Percentiles rank a stretch among this genome's conserved stretches.
These are phyloP conservation scores for Tetranychus cinnabarinus DNA, from an alignment of 1,140 invertebrate species.

Conservation along the genomic window DNA sequence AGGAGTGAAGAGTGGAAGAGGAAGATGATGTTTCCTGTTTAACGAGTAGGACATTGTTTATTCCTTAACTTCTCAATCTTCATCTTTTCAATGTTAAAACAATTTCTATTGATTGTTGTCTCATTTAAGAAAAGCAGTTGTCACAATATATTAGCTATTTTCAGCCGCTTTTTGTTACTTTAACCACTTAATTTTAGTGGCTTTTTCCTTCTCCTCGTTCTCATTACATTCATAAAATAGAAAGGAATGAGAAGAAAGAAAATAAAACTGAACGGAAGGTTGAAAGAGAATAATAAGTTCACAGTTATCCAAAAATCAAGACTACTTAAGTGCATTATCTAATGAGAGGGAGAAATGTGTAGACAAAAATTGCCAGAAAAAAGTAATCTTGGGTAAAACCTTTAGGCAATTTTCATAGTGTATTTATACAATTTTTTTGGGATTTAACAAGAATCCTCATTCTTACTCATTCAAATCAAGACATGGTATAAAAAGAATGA, in stretches of 20 bases:
- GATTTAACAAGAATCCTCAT: too few species aligned
- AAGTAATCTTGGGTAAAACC: too few species aligned
- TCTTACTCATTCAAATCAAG: too few species aligned
- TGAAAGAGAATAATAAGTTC: slow-evolving; percentile 10
- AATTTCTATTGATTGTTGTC: neutral
- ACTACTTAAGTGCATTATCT: neutral
- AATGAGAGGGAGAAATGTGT: neutral
- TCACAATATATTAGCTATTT: neutral
- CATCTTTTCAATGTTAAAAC: neutral
- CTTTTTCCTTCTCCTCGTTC: neutral
- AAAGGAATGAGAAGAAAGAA: neutral
- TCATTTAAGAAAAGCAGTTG: neutral
- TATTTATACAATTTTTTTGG: too few species aligned
- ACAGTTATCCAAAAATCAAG: slow-evolving; percentile 19
- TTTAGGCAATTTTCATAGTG: too few species aligned
- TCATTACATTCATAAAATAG: neutral
- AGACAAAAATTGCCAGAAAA: neutral
- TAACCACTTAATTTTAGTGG: neutral
- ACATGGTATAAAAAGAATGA: too few species aligned
- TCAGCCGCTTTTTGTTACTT: neutral
- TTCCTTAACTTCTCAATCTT: neutral
- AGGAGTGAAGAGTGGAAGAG: too few species aligned
- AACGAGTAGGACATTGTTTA: neutral
- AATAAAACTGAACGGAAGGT: neutral
- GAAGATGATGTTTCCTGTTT: neutral